phyloP scores from a whole-genome alignment of 2,797 vertebrate species.

The Lagodon rhomboides region DNA sequence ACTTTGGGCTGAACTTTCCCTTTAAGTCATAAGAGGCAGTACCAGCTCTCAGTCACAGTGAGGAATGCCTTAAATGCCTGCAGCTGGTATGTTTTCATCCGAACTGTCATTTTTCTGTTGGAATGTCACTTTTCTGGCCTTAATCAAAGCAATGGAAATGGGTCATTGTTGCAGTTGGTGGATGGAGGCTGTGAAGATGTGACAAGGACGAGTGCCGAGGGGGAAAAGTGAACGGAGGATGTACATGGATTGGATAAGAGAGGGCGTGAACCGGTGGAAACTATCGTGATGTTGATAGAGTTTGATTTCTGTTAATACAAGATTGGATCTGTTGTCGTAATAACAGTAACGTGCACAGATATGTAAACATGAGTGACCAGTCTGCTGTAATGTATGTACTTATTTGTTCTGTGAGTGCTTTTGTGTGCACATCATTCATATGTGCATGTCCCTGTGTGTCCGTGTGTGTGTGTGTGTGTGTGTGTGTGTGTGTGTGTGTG shows the following conservation, averaged over 20 bases:
- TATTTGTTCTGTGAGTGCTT: conserved; percentile 40
- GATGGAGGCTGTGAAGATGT: conserved; percentile 48
- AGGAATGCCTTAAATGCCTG: not conserved
- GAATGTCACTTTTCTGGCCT: conserved; percentile 51
- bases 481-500: conserved; percentile 45
- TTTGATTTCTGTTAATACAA: conserved; percentile 28
- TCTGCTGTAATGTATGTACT: conserved; percentile 27
- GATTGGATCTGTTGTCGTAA: not conserved
- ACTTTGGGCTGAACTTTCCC: too few species aligned
- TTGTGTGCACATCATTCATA: conserved; percentile 42
- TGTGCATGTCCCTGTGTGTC: conserved; percentile 34
- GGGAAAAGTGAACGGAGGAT: conserved; percentile 23
- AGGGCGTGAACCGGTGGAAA: conserved; percentile 23
- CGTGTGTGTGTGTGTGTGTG: conserved; percentile 34
- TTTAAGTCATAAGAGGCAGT: not conserved
- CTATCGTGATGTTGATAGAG: conserved; percentile 35
- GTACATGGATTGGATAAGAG: conserved; percentile 11
- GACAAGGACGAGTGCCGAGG: conserved; percentile 35
- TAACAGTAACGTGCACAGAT: not conserved
- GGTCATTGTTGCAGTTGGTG: conserved; percentile 59
- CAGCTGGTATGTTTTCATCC: not conserved
- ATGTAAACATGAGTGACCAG: conserved; percentile 19
- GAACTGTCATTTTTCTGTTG: conserved; percentile 30
- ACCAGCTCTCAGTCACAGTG: not conserved
- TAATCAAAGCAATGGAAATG: conserved; percentile 66